Evolutionary conservation across 2,888 invertebrate species (phyloP).

Genomic region (Ariolimax columbianus): DNA sequence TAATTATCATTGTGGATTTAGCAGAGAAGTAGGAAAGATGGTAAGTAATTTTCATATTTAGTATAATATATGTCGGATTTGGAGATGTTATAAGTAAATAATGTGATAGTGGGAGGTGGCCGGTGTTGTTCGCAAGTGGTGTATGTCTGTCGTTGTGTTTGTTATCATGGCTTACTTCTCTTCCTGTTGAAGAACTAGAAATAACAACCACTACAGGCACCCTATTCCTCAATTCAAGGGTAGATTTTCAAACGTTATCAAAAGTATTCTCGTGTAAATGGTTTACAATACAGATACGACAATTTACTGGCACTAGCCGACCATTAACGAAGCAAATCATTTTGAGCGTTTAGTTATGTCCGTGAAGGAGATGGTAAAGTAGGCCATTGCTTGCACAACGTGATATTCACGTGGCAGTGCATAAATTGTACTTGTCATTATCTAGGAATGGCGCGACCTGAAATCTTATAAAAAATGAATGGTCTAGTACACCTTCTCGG

Average conservation of each 20-base stretch:
- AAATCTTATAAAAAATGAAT: too few species aligned
- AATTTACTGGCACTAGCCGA: background rate
- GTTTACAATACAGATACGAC: background rate
- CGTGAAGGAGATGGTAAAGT: background rate
- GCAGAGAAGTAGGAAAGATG: constrained; percentile 41
- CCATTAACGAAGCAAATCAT: too few species aligned
- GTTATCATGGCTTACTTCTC: background rate
- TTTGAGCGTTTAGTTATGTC: background rate
- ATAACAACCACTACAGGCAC: background rate
- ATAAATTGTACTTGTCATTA: background rate
- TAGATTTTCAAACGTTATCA: too few species aligned
- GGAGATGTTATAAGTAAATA: background rate
- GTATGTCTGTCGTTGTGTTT: background rate
- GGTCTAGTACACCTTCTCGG: too few species aligned
- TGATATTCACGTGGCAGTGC: constrained; percentile 42
- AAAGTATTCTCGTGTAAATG: too few species aligned
- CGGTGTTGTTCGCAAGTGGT: background rate
- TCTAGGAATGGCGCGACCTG: too few species aligned
- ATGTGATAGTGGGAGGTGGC: constrained; percentile 17
- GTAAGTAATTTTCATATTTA: constrained; percentile 22
- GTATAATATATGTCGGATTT: background rate
- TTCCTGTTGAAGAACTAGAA: background rate
- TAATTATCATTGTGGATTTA: constrained; percentile 32
- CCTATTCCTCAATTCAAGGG: too few species aligned
- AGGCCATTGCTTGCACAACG: constrained; percentile 21